Base-by-base conservation (phyloP, 2,888 invertebrate genomes). In the Hipparchia sbordonii region DNA sequence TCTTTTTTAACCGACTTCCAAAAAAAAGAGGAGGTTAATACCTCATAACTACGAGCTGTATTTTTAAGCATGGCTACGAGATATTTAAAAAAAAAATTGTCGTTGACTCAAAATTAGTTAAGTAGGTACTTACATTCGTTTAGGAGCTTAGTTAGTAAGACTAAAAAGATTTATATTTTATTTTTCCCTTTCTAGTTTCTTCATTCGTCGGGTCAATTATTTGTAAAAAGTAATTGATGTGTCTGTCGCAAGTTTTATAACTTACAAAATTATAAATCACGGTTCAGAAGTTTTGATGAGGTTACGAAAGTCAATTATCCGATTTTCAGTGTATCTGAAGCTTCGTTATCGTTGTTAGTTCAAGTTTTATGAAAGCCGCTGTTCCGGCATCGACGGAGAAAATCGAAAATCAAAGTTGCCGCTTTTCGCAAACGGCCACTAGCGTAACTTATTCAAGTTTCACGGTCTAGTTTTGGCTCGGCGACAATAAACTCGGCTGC, bases 291-390 rank as follows among this genome's bases (percentile, higher is more conserved):
- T 12, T 61, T 48, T 67, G 67, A 48, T 67, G 57, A 61, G 45
- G 52, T 70, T 46, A 63, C 46, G 46, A 69, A 56, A 62, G 54
- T 54, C 54, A 70, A 70, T 62, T 62, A 56, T 70, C 45, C 62
- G 62, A 54, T 62, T 39, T 70, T 48, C 70, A 63, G 57, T 63
- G 63, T 63, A 48, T 57, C 67, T 23, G 48, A 3, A 59, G 59
- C 56, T 51, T 70, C 70, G 59, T 73, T 72, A 73, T 70, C 71
- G 72, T 62, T 71, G 72, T 71, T 70, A 66, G 74, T 72, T 10
- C 68, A 59, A 74, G 71, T 74, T 71, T 70, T 57, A 67, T 69
- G 67, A 71, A 60, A 59, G 74, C 68, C 59, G 48, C 52, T 67
- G 62, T 67, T 67, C 67, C 68, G 71, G 52, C 74, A 63, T 67